Conservation (phyloP, 2,797 vertebrate genomes). For the Pagetopsis macropterus region DNA sequence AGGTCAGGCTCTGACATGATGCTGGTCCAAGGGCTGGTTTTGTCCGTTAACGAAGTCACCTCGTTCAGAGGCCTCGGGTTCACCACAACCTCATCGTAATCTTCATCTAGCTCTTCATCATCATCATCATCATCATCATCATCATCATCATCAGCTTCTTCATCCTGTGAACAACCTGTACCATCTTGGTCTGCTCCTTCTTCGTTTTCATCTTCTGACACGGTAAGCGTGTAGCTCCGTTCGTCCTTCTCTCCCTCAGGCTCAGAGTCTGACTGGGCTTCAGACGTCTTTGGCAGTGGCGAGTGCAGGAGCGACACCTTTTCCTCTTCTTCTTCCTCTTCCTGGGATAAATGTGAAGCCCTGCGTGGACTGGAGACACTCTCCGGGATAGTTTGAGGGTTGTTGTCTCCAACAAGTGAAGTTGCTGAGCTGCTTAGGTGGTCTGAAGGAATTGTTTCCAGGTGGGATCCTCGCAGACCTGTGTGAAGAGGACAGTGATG, state of each 20-base stretch:
- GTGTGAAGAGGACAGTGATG: slow-evolving; percentile 9
- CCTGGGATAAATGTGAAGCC: slow-evolving; percentile 24
- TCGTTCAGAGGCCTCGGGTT: slow-evolving; percentile 92
- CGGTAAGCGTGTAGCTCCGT: neutral
- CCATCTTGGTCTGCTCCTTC: slow-evolving; percentile 32
- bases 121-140: slow-evolving; percentile 40
- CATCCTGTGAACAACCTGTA: slow-evolving; percentile 8
- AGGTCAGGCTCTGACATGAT: slow-evolving; percentile 85
- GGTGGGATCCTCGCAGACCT: slow-evolving; percentile 68
- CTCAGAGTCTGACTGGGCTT: slow-evolving; percentile 42
- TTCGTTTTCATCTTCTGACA: slow-evolving; percentile 38
- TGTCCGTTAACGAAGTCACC: slow-evolving; percentile 88
- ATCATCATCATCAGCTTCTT: slow-evolving; percentile 39
- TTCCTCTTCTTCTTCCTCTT: slow-evolving; percentile 27
- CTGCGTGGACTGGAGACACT: slow-evolving; percentile 29
- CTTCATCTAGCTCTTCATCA: slow-evolving; percentile 76
- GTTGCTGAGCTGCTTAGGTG: slow-evolving; percentile 24
- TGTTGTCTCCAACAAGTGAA: slow-evolving; percentile 33
- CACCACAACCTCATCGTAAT: slow-evolving; percentile 91
- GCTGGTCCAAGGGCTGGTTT: slow-evolving; percentile 96
- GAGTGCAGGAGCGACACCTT: slow-evolving; percentile 36
- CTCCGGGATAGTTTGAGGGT: slow-evolving; percentile 39
- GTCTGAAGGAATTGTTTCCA: slow-evolving; percentile 49
- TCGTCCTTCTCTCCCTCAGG: slow-evolving; percentile 38
- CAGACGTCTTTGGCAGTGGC: slow-evolving; percentile 31